Conservation (phyloP, 1,140 invertebrate genomes). For the Papilio aristodemus region DNA sequence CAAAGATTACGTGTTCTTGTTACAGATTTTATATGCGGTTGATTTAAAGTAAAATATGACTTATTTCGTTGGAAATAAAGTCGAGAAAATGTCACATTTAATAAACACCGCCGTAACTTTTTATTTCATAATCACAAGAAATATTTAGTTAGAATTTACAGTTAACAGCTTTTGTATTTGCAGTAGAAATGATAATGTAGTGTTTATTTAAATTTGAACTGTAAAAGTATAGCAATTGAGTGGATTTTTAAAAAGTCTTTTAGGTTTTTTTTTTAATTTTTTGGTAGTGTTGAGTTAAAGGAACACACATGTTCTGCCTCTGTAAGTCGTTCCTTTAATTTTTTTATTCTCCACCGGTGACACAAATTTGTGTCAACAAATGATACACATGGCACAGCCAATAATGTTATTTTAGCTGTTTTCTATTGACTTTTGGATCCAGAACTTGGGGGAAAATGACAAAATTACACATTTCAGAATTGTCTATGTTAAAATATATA, state of each 20-base stretch:
- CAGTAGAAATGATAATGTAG: conserved; percentile 36
- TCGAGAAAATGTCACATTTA: conserved; percentile 19
- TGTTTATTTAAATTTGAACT: conserved; percentile 38
- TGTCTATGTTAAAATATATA: too few species aligned
- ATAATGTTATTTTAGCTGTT: conserved; percentile 40
- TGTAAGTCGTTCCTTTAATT: conserved; percentile 65
- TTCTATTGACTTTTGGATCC: not conserved
- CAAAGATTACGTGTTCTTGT: conserved; percentile 44
- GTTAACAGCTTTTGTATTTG: conserved; percentile 49
- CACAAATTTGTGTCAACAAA: conserved; percentile 68
- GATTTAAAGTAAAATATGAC: conserved; percentile 27
- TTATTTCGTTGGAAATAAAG: conserved; percentile 27
- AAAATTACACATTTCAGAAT: too few species aligned
- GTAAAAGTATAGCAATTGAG: conserved; percentile 2
- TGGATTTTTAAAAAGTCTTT: not conserved
- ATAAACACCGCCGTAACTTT: conserved; percentile 28
- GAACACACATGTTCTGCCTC: conserved; percentile 61
- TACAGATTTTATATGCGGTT: not conserved
- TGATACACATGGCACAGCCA: conserved; percentile 59
- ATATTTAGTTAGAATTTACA: conserved; percentile 60
- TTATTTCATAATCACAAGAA: conserved; percentile 50
- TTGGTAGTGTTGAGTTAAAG: conserved; percentile 48
- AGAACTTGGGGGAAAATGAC: not conserved
- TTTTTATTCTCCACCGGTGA: conserved; percentile 53
- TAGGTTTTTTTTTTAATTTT: conserved; percentile 33